Evolutionary conservation across 2,797 vertebrate species (phyloP).

Genomic region (Gambelia wislizenii): DNA sequence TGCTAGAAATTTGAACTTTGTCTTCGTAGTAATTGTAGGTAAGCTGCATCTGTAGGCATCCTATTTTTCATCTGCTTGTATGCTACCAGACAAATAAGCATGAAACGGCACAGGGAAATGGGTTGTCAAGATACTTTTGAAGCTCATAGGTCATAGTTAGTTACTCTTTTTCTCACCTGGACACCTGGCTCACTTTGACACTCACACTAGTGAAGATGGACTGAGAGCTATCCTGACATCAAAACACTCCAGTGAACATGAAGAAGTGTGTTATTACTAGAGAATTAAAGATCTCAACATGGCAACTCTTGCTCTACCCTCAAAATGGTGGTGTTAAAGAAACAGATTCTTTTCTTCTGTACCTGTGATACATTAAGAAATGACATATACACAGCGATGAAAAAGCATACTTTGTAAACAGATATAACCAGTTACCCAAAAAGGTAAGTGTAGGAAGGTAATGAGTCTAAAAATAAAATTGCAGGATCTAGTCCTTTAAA

Average conservation of each 20-base stretch:
- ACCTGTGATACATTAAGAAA: slow-evolving; percentile 23
- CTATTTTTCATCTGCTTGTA: slow-evolving; percentile 32
- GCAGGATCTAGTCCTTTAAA: too few species aligned
- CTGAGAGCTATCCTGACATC: not conserved
- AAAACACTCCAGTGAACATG: not conserved
- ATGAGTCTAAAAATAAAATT: too few species aligned
- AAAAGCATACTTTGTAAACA: slow-evolving; percentile 29
- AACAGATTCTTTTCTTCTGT: slow-evolving; percentile 27
- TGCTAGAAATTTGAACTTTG: slow-evolving; percentile 40
- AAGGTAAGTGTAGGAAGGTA: too few species aligned
- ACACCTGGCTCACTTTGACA: slow-evolving; percentile 47
- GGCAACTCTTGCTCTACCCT: not conserved
- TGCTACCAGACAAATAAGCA: slow-evolving; percentile 12
- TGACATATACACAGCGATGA: not conserved
- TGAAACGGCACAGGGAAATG: slow-evolving; percentile 22
- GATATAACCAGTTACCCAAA: slow-evolving; percentile 36
- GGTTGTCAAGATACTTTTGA: slow-evolving; percentile 44
- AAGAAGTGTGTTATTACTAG: not conserved
- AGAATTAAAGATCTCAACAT: slow-evolving; percentile 42
- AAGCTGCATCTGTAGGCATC: not conserved
- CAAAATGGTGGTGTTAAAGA: slow-evolving; percentile 38
- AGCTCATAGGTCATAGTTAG: slow-evolving; percentile 48
- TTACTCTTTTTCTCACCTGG: slow-evolving; percentile 41
- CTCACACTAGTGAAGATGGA: slow-evolving; percentile 33
- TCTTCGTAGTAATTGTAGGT: not conserved